These are phyloP conservation scores for Drosophila macrospina DNA, from an alignment of 2,888 invertebrate genomes.

Conservation along the genomic window DNA sequence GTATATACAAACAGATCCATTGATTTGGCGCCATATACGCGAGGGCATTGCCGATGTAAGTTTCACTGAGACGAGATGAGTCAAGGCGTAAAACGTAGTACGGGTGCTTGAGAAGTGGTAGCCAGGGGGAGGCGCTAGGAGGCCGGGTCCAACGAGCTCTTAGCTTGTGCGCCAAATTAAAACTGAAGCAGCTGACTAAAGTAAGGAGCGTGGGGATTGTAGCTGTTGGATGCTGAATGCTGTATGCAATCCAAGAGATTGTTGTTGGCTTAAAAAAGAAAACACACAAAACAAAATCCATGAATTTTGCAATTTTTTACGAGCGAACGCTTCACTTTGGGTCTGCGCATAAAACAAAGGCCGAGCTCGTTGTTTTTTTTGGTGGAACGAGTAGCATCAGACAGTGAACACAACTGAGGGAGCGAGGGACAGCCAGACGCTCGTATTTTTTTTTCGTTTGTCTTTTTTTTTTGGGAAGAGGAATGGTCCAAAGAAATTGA, in stretches of 20 bases:
- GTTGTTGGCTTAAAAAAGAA: slow-evolving; percentile 32
- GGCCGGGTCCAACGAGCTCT: slow-evolving; percentile 4
- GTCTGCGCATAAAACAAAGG: slow-evolving; percentile 72
- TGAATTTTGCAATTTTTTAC: slow-evolving; percentile 74
- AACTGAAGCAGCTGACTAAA: slow-evolving; percentile 33
- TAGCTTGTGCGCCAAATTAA: slow-evolving; percentile 63
- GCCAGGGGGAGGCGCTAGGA: too few relatives aligned
- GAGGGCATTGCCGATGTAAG: slow-evolving; percentile 92
- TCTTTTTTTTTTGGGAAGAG: neutral
- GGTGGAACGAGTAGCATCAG: slow-evolving; percentile 12
- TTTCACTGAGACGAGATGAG: slow-evolving; percentile 21
- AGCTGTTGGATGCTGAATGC: neutral
- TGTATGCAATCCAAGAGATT: too few relatives aligned
- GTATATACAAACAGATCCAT: slow-evolving; percentile 99
- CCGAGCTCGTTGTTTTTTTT: slow-evolving; percentile 15
- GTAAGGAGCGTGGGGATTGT: neutral
- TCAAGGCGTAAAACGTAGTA: too few relatives aligned
- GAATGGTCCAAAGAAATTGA: slow-evolving; percentile 42
- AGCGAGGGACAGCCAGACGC: slow-evolving; percentile 41
- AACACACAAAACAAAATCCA: slow-evolving; percentile 58
- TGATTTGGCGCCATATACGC: slow-evolving; percentile 97
- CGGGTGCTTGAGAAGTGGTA: too few relatives aligned
- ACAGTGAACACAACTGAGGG: neutral
- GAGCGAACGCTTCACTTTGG: slow-evolving; percentile 60
- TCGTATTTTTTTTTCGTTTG: slow-evolving; percentile 28